Base-by-base conservation (phyloP, 2,113 vertebrate species). In the Chaetura pelagica region DNA sequence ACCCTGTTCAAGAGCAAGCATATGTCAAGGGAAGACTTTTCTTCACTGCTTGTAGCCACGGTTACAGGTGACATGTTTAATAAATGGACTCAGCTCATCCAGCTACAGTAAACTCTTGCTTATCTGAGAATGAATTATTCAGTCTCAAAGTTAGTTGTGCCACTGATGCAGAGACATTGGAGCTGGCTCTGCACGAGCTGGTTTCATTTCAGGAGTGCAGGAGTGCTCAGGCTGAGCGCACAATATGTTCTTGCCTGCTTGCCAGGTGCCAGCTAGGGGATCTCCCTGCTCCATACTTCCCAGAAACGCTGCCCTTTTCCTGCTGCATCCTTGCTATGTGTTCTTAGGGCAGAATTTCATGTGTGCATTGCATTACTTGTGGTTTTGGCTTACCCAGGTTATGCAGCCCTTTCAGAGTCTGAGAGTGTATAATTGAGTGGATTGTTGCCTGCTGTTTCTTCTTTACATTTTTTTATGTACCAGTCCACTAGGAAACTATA, bases 141-240 rank as follows among this genome's bases (percentile, higher is more conserved):
- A 44, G 30, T 59, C 44, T 72, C 21, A 10, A 44, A 46, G 14
- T n/a, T 90, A 58, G 49, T 42, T 9, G 30, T 79, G 66, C 52
- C 0, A 0, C 30, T 49, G 71, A 2, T 42, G 58, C 0, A 0
- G 30, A 38, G 73, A 19, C 15, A 8, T 35, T 0, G 1, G 74
- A 73, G 62, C 62, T 68, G 87, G 66, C 58, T 91, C 82, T 54
- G 40, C 54, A 2, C 7, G 74, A 87, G 44, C 71, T 69, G 62
- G 19, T 90, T 85, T 73, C 16, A 0, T 52, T 48, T 40, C 84
- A 69, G 84, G 68, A 71, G 44, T 1, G 22, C 30, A 51, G 74
- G 82, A 55, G 7, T 58, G 75, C 46, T 66, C 73, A 51, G 81
- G 26, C 61, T 64, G 57, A 75, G 52, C 6, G 6, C 61, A 15